These are phyloP conservation scores for Crenuchus spilurus DNA, from an alignment of 2,797 vertebrate species.

Conservation along the genomic window DNA sequence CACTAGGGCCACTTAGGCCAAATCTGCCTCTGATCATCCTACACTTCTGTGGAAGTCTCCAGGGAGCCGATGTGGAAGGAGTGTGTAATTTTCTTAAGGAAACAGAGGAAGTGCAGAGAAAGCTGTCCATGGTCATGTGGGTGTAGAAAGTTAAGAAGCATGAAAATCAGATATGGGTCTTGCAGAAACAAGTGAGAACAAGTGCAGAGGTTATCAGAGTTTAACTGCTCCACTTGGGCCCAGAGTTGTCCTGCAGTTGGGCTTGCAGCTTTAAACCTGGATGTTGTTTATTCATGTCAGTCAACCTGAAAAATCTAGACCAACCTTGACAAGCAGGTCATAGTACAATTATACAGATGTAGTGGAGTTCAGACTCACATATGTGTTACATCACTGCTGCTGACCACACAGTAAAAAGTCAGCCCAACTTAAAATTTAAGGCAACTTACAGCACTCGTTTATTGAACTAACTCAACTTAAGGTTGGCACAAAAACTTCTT, in stretches of 20 bases:
- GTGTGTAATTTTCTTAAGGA: neutral
- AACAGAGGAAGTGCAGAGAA: neutral
- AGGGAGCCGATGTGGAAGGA: slow-evolving; percentile 1
- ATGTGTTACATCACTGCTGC: neutral
- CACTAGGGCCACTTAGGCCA: neutral
- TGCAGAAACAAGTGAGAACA: neutral
- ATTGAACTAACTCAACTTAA: too few species aligned
- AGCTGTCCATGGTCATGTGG: neutral
- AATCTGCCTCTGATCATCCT: neutral
- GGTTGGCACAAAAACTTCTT: too few species aligned
- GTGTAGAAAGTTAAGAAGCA: neutral
- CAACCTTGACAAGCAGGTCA: neutral
- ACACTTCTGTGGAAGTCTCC: neutral
- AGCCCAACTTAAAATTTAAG: too few species aligned
- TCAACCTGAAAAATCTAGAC: neutral
- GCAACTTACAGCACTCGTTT: too few species aligned
- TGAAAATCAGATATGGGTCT: neutral
- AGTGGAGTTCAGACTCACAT: slow-evolving; percentile 29
- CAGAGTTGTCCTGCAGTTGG: neutral
- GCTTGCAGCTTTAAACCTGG: neutral
- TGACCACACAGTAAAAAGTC: too few species aligned
- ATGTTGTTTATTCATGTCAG: neutral
- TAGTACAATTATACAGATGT: neutral
- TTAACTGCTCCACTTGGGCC: neutral
- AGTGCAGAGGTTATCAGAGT: neutral